Percentiles rank a stretch among this genome's conserved stretches.
phyloP scores from a whole-genome alignment of 2,797 vertebrate genomes.

The Squalus acanthias region DNA sequence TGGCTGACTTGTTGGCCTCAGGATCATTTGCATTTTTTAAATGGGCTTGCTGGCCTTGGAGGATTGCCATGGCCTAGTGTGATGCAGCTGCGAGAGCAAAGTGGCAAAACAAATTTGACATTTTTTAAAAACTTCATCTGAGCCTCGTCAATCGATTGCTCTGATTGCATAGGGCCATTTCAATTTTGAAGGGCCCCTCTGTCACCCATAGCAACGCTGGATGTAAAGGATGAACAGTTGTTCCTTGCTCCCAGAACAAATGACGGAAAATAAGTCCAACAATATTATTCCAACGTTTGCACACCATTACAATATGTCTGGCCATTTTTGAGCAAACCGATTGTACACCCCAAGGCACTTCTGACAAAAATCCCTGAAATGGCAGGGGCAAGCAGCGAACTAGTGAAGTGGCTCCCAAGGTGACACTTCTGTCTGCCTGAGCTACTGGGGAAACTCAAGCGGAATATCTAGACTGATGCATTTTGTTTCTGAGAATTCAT shows the following conservation, averaged over 20 bases:
- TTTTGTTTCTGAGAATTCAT: neutral
- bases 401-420: neutral
- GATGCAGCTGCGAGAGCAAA: too few relatives aligned
- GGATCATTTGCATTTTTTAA: too few relatives aligned
- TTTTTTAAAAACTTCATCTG: neutral
- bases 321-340: neutral
- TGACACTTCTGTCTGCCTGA: neutral
- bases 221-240: neutral
- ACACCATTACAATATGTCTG: neutral
- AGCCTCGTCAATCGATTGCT: neutral
- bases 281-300: neutral
- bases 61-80: too few relatives aligned
- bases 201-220: neutral
- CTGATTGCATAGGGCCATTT: neutral
- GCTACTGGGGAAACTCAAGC: neutral
- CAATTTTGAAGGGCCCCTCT: neutral
- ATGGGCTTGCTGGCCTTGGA: too few relatives aligned
- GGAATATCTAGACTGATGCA: neutral
- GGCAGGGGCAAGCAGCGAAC: neutral
- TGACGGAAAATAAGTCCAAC: neutral
- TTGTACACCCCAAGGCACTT: neutral
- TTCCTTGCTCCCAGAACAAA: neutral
- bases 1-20: too few relatives aligned
- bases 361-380: neutral
- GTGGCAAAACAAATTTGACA: neutral